Evolutionary conservation across 2,888 invertebrate species (phyloP), one percentile per base, ranked within the genome.

Genomic region (Gandaritis pyraliata): DNA sequence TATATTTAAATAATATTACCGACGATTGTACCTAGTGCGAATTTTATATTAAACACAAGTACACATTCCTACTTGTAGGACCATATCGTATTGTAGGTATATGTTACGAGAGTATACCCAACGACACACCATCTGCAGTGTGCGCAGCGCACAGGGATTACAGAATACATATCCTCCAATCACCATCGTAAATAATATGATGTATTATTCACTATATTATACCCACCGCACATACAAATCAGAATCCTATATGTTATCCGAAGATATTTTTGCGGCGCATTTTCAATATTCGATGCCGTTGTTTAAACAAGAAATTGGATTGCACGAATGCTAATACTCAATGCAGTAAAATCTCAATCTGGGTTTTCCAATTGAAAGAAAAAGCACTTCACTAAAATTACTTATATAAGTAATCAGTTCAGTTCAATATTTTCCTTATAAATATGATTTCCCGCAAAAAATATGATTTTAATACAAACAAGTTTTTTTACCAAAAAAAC

Each of bases 231-330:
- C 69, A 68, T 64, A 69, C 61, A 58, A 70, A 70, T 65, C 74
- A 75, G 72, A 72, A 74, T 79, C 74, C 75, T 74, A 77, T 76
- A 75, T 68, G 62, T 75, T 77, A 73, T 70, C 67, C 59, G 72
- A 83, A 81, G 77, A 72, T 77, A 84, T 78, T 83, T 79, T 82
- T 83, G 78, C 83, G 80, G 81, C 66, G 78, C 75, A 80, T 80
- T 82, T 78, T 83, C 83, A 81, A 85, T 84, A 82, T 87, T 84
- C 83, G 80, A 87, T 87, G 81, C 75, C 79, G 71, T 82, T 86
- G 80, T 86, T 86, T 85, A 83, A 88, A 86, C 85, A 84, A 77
- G 81, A 81, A 83, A 87, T 87, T 86, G 83, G 81, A 87, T 84
- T 82, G 80, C 68, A 73, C 74, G 68, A 75, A 78, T 74, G 73